Conservation (phyloP, 2,888 invertebrate species). For the Dicyrtomina minuta region DNA sequence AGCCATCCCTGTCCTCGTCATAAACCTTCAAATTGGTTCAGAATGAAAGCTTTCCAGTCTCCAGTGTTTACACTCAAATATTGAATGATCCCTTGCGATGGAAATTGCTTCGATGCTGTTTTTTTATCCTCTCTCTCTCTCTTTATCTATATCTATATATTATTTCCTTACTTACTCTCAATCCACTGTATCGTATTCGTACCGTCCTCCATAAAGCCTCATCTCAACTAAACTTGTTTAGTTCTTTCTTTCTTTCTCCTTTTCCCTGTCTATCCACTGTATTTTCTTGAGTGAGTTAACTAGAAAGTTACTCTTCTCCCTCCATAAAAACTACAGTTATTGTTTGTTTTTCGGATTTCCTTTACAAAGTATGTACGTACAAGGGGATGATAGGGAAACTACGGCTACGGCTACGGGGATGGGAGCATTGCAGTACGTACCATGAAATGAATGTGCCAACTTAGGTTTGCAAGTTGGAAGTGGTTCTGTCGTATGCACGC, state of each 20-base stretch:
- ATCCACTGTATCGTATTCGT: not conserved
- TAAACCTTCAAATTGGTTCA: constrained; percentile 46
- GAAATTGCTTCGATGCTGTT: constrained; percentile 1
- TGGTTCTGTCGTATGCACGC: too few species aligned
- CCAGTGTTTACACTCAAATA: constrained; percentile 20
- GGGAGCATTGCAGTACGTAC: too few species aligned
- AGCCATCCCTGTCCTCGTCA: constrained; percentile 16
- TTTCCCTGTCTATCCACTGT: not conserved
- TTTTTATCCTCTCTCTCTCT: constrained; percentile 1
- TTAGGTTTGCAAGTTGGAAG: too few species aligned
- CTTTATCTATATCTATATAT: not conserved
- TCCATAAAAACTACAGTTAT: too few species aligned
- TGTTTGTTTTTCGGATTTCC: too few species aligned
- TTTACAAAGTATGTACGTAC: too few species aligned
- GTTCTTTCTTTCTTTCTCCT: not conserved
- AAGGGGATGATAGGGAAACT: too few species aligned
- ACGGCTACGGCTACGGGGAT: too few species aligned
- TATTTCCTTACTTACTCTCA: not conserved
- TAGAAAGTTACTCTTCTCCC: too few species aligned
- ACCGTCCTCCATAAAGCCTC: constrained; percentile 1
- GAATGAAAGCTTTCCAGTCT: constrained; percentile 38
- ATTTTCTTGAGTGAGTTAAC: too few species aligned
- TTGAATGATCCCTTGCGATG: constrained; percentile 28
- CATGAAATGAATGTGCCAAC: too few species aligned
- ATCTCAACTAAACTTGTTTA: not conserved